Conservation (phyloP, 2,888 invertebrate species). For the Mythimna loreyi region DNA sequence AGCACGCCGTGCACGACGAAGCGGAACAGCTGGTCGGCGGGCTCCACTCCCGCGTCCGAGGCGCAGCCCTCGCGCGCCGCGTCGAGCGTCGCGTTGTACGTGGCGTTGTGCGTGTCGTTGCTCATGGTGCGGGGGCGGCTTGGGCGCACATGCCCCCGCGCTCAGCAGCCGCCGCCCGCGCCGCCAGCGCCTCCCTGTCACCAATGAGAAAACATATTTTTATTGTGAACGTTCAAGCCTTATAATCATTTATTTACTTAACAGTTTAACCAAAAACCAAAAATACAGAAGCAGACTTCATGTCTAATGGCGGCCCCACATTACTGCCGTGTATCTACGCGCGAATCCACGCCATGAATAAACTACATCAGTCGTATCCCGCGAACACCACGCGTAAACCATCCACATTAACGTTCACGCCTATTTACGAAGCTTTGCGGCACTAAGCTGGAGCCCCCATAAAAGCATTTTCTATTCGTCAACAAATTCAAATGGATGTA, state of each 20-base stretch:
- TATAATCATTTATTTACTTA: neutral
- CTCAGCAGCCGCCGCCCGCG: conserved; percentile 46
- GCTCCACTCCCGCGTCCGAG: conserved; percentile 81
- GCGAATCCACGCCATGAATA: too few species aligned
- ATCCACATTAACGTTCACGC: too few species aligned
- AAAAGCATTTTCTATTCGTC: too few species aligned
- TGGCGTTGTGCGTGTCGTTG: conserved; percentile 64
- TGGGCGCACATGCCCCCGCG: conserved; percentile 43
- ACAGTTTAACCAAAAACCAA: too few species aligned
- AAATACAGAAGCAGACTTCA: too few species aligned
- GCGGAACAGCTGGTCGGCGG: conserved; percentile 92
- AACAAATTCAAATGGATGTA: too few species aligned
- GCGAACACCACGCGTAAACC: too few species aligned
- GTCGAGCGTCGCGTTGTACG: conserved; percentile 64
- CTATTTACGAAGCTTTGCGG: too few species aligned
- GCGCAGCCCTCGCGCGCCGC: conserved; percentile 75
- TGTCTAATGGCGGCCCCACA: too few species aligned
- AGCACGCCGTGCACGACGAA: conserved; percentile 96
- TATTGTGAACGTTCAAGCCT: conserved; percentile 2
- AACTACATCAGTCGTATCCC: too few species aligned
- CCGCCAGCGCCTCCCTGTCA: conserved; percentile 26
- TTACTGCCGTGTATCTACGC: too few species aligned
- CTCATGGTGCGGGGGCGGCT: conserved; percentile 65
- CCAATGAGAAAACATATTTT: neutral
- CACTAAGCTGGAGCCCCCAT: too few species aligned